Percentiles rank a stretch among this genome's conserved stretches.
Evolutionary conservation across 1,140 invertebrate genomes (phyloP).

Genomic region (Drosophila nebulosa): DNA sequence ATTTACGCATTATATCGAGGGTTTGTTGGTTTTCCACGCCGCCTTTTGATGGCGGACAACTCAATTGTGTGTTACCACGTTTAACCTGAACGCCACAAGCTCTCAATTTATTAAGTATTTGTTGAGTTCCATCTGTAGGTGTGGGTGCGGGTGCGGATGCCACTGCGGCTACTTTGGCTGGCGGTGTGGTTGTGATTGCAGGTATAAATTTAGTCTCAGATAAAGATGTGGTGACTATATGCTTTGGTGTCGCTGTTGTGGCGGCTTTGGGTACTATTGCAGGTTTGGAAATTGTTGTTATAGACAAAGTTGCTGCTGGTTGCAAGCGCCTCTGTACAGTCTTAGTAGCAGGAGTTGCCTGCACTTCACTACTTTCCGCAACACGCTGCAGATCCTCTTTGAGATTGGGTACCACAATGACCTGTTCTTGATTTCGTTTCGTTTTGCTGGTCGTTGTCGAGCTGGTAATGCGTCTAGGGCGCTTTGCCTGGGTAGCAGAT

Average conservation of each 20-base stretch:
- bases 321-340: too few species aligned
- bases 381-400: slow-evolving; percentile 27
- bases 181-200: background rate
- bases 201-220: background rate
- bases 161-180: background rate
- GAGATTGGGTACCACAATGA: slow-evolving; percentile 20
- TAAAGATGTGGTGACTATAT: background rate
- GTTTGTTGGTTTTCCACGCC: slow-evolving; percentile 36
- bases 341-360: background rate
- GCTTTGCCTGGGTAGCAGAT: slow-evolving; percentile 35
- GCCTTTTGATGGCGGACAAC: background rate
- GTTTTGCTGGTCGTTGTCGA: background rate
- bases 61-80: slow-evolving; percentile 32
- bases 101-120: slow-evolving; percentile 64
- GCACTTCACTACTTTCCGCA: background rate
- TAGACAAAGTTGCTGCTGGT: background rate
- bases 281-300: background rate
- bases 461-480: background rate
- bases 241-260: background rate
- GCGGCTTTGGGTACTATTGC: background rate
- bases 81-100: slow-evolving; percentile 66
- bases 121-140: slow-evolving; percentile 45
- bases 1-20: slow-evolving; percentile 63
- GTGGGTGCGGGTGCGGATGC: background rate
- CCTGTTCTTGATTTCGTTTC: slow-evolving; percentile 16